These are phyloP conservation scores for Ectropis grisescens DNA, from an alignment of 1,140 invertebrate species.

Conservation along the genomic window DNA sequence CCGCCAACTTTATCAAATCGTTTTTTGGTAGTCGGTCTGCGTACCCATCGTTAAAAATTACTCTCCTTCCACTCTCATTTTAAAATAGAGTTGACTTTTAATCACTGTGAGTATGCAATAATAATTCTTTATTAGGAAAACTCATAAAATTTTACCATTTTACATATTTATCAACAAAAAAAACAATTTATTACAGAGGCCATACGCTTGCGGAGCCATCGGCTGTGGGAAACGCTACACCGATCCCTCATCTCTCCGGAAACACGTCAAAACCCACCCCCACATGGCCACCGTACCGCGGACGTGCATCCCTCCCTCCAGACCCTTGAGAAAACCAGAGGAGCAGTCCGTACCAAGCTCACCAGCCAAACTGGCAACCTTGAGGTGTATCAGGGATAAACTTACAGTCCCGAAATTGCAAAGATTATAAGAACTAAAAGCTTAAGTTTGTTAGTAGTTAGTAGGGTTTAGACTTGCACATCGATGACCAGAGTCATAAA, in stretches of 20 bases:
- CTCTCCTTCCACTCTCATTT: too few species aligned
- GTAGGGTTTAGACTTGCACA: too few species aligned
- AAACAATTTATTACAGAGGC: slow-evolving; percentile 78
- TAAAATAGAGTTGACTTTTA: too few species aligned
- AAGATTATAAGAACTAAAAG: slow-evolving; percentile 22
- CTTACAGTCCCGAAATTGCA: slow-evolving; percentile 48
- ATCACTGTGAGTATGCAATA: too few species aligned
- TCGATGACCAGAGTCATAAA: too few species aligned
- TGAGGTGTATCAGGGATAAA: slow-evolving; percentile 53
- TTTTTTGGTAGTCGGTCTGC: too few species aligned
- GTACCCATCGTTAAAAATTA: too few species aligned
- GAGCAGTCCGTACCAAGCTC: slow-evolving; percentile 52
- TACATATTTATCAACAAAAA: too few species aligned
- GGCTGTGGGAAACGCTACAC: slow-evolving; percentile 95
- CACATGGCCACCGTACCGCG: slow-evolving; percentile 43
- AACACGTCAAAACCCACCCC: slow-evolving; percentile 86
- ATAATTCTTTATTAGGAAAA: too few species aligned
- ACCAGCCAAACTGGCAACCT: slow-evolving; percentile 45
- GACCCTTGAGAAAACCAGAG: slow-evolving; percentile 30
- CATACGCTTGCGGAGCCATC: slow-evolving; percentile 89
- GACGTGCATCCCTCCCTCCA: slow-evolving; percentile 32
- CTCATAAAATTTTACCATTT: too few species aligned
- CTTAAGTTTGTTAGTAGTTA: not conserved
- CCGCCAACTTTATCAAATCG: too few species aligned
- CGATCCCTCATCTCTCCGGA: slow-evolving; percentile 93